Evolutionary conservation across 2,888 invertebrate genomes (phyloP).

Genomic region (Mimas tiliae): DNA sequence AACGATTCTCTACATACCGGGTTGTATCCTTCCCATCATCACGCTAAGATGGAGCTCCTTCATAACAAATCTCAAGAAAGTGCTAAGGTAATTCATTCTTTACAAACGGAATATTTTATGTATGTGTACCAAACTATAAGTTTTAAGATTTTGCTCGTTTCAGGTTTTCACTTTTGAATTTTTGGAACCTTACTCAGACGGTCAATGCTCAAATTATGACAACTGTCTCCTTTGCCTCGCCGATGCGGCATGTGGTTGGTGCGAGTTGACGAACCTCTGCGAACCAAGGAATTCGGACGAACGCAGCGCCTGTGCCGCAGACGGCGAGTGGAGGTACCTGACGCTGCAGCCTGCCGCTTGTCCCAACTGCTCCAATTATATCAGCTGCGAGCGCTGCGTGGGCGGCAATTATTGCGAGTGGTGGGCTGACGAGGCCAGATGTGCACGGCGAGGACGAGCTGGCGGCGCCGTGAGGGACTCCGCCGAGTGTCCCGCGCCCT

Average conservation of each 20-base stretch:
- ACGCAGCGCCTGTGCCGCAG: constrained; percentile 82
- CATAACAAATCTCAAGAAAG: constrained; percentile 90
- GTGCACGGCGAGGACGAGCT: constrained; percentile 91
- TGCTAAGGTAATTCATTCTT: constrained; percentile 83
- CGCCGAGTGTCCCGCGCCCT: constrained; percentile 91
- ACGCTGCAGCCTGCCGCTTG: constrained; percentile 93
- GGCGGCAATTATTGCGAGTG: constrained; percentile 93
- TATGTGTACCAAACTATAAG: background rate
- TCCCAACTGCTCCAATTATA: constrained; percentile 94
- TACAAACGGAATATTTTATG: constrained; percentile 10
- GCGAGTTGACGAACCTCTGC: constrained; percentile 90
- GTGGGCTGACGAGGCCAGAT: constrained; percentile 95
- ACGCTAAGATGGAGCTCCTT: constrained; percentile 92
- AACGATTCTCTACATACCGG: constrained; percentile 85
- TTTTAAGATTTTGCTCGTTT: constrained; percentile 23
- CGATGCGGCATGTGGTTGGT: constrained; percentile 97
- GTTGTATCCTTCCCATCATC: constrained; percentile 87
- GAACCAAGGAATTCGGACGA: constrained; percentile 88
- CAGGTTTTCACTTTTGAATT: constrained; percentile 94
- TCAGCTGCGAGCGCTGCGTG: constrained; percentile 94
- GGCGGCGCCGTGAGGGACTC: constrained; percentile 87
- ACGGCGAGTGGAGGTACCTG: constrained; percentile 90
- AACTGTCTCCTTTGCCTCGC: constrained; percentile 95
- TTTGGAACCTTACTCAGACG: constrained; percentile 94
- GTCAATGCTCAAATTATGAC: constrained; percentile 89